Evolutionary conservation across 2,797 vertebrate species (phyloP).

Genomic region (Sebastes iracundus): DNA sequence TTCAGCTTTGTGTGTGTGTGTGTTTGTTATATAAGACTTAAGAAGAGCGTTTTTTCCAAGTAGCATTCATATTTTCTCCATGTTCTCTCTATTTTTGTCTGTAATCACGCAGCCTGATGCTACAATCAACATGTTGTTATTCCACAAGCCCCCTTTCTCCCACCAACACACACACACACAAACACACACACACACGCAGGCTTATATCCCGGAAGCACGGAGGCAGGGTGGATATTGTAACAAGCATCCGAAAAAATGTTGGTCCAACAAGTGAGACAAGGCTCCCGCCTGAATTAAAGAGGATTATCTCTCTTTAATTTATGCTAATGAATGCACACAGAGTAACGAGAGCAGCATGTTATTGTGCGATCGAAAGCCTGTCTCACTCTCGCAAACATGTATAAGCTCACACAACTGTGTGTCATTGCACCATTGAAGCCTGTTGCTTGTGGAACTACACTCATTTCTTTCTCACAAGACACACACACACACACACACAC

Average conservation of each 20-base stretch:
- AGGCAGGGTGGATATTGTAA: conserved; percentile 62
- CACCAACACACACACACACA: neutral
- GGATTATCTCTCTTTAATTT: conserved; percentile 79
- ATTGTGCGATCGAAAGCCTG: conserved; percentile 55
- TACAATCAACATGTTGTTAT: conserved; percentile 23
- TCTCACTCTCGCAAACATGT: conserved; percentile 35
- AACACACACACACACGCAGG: neutral
- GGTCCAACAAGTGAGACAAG: conserved; percentile 77
- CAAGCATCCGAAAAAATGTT: conserved; percentile 63
- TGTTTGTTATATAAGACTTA: neutral
- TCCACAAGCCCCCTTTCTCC: neutral
- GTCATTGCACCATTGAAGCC: conserved; percentile 38
- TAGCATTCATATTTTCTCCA: neutral
- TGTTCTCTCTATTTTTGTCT: conserved; percentile 17
- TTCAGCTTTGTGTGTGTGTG: neutral
- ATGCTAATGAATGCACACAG: conserved; percentile 80
- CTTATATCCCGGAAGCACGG: conserved; percentile 34
- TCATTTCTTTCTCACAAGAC: conserved; percentile 17
- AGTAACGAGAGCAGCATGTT: conserved; percentile 68
- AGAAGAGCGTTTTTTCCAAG: neutral
- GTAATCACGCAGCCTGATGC: neutral
- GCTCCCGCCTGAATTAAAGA: conserved; percentile 71
- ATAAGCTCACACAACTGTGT: conserved; percentile 26
- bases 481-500: conserved; percentile 30
- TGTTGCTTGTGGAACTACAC: conserved; percentile 45